phyloP scores from a whole-genome alignment of 2,113 vertebrate species.

The Fulica atra region DNA sequence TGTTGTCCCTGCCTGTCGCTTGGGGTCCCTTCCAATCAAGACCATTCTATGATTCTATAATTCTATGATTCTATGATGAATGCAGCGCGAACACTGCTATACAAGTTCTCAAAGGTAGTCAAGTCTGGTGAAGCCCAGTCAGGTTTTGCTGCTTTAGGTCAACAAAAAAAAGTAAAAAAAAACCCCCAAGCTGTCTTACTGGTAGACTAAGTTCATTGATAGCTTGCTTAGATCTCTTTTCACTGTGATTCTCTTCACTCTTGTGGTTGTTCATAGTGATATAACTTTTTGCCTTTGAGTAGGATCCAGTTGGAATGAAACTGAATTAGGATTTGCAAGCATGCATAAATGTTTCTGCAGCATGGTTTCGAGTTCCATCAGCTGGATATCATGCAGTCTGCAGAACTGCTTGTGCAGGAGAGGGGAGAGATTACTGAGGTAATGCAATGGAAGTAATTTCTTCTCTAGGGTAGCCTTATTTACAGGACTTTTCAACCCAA shows the following conservation, averaged over 20 bases:
- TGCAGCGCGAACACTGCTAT: not conserved
- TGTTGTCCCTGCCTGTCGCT: too few species aligned
- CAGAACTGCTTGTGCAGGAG: not conserved
- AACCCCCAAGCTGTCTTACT: not conserved
- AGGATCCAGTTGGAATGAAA: not conserved
- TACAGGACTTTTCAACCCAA: not conserved
- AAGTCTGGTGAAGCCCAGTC: not conserved
- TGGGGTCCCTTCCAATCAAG: too few species aligned
- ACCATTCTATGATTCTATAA: too few species aligned
- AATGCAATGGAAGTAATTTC: not conserved
- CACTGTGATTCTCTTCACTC: not conserved
- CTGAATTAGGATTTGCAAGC: not conserved
- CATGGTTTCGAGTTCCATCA: not conserved
- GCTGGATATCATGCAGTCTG: not conserved
- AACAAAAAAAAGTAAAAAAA: not conserved
- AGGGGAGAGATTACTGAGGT: not conserved
- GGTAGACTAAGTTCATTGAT: not conserved
- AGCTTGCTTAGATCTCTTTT: not conserved
- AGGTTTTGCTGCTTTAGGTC: not conserved
- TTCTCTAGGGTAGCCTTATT: not conserved
- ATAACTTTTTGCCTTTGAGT: not conserved
- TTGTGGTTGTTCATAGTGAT: not conserved
- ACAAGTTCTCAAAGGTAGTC: not conserved
- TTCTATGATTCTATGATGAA: too few species aligned
- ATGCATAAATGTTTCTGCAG: not conserved